Percentiles rank a stretch among this genome's conserved stretches.
Conservation (phyloP, 2,888 invertebrate species). For the Rhingia rostrata region DNA sequence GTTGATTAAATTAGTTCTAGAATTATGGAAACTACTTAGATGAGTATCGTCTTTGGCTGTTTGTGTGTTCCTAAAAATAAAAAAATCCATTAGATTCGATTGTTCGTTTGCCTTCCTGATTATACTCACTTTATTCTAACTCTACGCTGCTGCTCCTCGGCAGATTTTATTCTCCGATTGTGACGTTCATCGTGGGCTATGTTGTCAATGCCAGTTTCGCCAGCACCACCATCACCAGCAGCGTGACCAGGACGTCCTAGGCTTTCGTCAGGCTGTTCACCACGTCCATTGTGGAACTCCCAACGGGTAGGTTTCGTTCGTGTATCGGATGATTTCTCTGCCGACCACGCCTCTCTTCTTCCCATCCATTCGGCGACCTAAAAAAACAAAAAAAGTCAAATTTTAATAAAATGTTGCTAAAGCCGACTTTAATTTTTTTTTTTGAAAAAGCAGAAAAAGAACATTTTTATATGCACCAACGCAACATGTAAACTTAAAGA, state of each 20-base stretch:
- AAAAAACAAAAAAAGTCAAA: slow-evolving; percentile 36
- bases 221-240: slow-evolving; percentile 83
- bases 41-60: slow-evolving; percentile 82
- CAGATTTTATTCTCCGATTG: slow-evolving; percentile 79
- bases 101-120: not conserved
- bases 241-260: slow-evolving; percentile 78
- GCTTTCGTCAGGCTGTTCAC: slow-evolving; percentile 81
- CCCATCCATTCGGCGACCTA: slow-evolving; percentile 88
- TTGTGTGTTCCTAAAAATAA: slow-evolving; percentile 79
- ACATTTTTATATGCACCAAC: slow-evolving; percentile 17
- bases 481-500: slow-evolving; percentile 29
- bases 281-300: slow-evolving; percentile 88
- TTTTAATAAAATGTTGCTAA: not conserved
- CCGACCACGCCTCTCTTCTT: slow-evolving; percentile 93
- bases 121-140: slow-evolving; percentile 80
- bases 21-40: slow-evolving; percentile 81
- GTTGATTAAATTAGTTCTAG: slow-evolving; percentile 82
- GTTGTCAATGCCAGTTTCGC: slow-evolving; percentile 73
- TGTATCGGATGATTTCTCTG: slow-evolving; percentile 87
- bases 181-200: slow-evolving; percentile 73
- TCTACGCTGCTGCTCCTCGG: slow-evolving; percentile 81
- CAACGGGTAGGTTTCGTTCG: slow-evolving; percentile 88
- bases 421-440: not conserved
- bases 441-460: slow-evolving; percentile 36
- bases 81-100: not conserved